phyloP scores from a whole-genome alignment of 2,888 invertebrate species.

The Gisinianus flammeolus region DNA sequence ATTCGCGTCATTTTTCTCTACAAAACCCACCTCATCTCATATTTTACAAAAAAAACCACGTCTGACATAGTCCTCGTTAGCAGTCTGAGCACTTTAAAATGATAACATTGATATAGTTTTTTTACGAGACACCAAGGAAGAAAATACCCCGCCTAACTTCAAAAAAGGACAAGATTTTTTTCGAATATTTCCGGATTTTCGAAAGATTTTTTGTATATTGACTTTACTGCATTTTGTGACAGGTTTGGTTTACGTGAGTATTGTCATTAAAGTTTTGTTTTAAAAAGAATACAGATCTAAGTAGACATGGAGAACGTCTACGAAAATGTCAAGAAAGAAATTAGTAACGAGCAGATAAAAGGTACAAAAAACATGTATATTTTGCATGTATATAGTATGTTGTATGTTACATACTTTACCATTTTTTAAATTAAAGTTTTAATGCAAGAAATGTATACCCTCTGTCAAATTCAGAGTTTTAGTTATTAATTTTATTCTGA shows the following conservation, averaged over 20 bases:
- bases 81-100: no score
- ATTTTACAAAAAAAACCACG: no score
- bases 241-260: neutral
- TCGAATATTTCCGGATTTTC: neutral
- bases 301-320: conserved; percentile 48
- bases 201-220: neutral
- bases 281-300: neutral
- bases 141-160: no score
- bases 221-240: neutral
- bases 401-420: neutral
- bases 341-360: conserved; percentile 44
- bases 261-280: neutral
- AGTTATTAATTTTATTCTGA: no score
- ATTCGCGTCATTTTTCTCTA: no score
- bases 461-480: neutral
- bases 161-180: neutral
- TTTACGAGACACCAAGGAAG: no score
- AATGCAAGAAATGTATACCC: neutral
- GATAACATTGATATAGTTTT: no score
- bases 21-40: no score
- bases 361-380: conserved; percentile 15
- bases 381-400: neutral
- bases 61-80: no score
- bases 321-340: conserved; percentile 50
- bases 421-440: neutral